Evolutionary conservation across 2,888 invertebrate genomes (phyloP), one percentile per base, ranked within the genome.

Genomic region (Apodemia zela): DNA sequence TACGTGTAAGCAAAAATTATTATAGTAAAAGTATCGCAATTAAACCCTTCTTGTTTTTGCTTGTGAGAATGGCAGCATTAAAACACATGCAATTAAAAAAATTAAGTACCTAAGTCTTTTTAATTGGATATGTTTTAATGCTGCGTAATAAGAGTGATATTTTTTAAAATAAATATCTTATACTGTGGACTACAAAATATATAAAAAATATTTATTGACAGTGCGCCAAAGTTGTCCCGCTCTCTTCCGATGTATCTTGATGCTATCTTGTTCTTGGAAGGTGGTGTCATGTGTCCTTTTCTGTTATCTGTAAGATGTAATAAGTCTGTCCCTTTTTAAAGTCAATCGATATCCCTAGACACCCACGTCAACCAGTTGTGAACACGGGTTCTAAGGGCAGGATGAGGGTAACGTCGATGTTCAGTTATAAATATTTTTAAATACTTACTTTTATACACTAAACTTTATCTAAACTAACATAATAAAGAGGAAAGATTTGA

Each of bases 241-340:
- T 84, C 76, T 84, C 77, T 63, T 35, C 63, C 63, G 58, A 47
- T 59, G 75, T 78, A 73, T 83, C 75, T 76, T 79, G 89, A 89
- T 90, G 82, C 84, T 87, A 90, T 90, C 90, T 87, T 87, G 75
- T 90, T 90, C 90, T 86, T 73, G 74, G 90, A 90, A 90, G 85
- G 84, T 73, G 64, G 29, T 68, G 3, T 66, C 69, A 57, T 70
- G 66, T 83, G 85, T 69, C 78, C 47, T 49, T 87, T 73, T 61
- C 25, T 25, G 69, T 3, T 57, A 35, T 42, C 59, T 51, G 64
- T 7, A 42, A 60, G 42, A 54, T n/a, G 18, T 7, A 8, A 66
- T 79, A 64, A 3, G 45, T 65, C 63, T 63, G 69, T 86, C 87
- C 68, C 74, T 72, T 65, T 87, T 76, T 69, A 63, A 66, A 82